Percentiles rank a stretch among this genome's conserved stretches.
Conservation (phyloP, 2,113 vertebrate genomes). For the Antechinus stuartii region DNA sequence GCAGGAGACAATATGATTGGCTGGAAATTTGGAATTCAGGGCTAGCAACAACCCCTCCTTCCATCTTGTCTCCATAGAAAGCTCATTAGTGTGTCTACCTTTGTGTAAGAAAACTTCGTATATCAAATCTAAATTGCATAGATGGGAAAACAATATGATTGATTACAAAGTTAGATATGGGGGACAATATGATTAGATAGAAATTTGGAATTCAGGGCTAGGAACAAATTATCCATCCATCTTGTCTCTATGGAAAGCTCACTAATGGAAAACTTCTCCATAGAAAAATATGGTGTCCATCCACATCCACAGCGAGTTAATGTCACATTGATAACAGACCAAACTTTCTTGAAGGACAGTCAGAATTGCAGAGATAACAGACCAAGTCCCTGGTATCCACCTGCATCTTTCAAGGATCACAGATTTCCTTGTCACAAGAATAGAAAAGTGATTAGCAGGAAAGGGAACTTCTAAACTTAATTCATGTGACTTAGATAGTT, state of each 20-base stretch:
- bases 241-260: too few species aligned
- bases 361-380: background rate
- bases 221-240: too few species aligned
- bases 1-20: background rate
- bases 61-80: background rate
- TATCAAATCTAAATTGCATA: too few species aligned
- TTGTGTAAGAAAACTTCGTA: too few species aligned
- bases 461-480: background rate
- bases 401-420: background rate
- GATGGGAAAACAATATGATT: too few species aligned
- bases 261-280: too few species aligned
- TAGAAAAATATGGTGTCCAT: too few species aligned
- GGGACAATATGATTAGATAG: too few species aligned
- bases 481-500: background rate
- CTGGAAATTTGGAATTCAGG: background rate
- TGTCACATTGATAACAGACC: background rate
- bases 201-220: too few species aligned
- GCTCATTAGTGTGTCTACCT: background rate
- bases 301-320: background rate
- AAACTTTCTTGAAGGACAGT: background rate
- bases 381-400: background rate
- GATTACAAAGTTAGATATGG: too few species aligned
- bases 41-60: background rate
- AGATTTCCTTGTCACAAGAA: background rate
- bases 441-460: background rate